Conservation (phyloP, 1,140 invertebrate species). For the Scylla paramamosain region DNA sequence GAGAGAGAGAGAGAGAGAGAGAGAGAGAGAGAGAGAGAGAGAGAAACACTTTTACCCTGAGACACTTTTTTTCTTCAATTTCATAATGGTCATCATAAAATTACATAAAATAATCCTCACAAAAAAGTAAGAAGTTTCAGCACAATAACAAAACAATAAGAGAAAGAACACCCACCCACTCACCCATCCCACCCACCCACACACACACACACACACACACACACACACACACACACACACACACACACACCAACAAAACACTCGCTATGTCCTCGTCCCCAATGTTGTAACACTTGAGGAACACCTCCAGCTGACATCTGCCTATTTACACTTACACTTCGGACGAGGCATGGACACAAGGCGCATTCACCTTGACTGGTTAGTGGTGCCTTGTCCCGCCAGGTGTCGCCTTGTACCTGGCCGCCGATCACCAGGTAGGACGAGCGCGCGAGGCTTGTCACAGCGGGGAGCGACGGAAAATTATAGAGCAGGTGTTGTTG, state of each 20-base stretch:
- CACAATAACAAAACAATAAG: neutral
- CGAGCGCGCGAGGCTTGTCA: neutral
- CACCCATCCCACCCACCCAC: neutral
- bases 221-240: neutral
- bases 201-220: neutral
- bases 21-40: conserved; percentile 29
- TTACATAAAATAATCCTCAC: too few relatives aligned
- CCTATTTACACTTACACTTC: neutral
- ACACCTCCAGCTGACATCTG: neutral
- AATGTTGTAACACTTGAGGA: neutral
- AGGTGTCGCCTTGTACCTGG: neutral
- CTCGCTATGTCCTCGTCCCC: neutral
- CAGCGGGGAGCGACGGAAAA: neutral
- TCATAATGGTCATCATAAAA: too few relatives aligned
- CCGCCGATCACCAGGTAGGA: neutral
- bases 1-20: neutral
- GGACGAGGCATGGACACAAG: neutral
- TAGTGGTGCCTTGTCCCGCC: neutral
- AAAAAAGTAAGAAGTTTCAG: neutral
- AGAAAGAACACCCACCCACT: neutral
- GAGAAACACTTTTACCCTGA: too few relatives aligned
- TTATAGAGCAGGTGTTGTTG: neutral
- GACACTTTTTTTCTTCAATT: too few relatives aligned
- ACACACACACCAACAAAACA: neutral
- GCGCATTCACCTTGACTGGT: neutral